Conservation (phyloP, 2,113 vertebrate genomes). For the Urocitellus parryii region DNA sequence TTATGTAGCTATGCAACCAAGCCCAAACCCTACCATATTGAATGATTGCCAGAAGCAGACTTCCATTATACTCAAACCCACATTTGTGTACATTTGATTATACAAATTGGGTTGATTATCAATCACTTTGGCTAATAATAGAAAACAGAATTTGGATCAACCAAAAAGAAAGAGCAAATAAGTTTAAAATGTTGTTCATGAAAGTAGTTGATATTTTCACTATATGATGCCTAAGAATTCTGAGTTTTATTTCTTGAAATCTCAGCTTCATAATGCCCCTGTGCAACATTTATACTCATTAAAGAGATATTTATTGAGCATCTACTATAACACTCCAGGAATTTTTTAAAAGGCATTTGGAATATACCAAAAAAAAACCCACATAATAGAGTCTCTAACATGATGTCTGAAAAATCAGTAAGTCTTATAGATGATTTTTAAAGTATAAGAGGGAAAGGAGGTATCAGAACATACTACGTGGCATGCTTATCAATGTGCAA, state of each 20-base stretch:
- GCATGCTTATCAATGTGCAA: not conserved
- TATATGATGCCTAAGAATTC: not conserved
- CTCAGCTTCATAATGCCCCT: not conserved
- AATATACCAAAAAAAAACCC: not conserved
- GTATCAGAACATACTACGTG: not conserved
- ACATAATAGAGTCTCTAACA: not conserved
- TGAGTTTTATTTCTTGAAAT: not conserved
- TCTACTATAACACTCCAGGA: not conserved
- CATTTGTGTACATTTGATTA: not conserved
- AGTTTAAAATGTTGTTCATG: not conserved
- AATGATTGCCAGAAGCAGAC: not conserved
- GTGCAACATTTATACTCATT: not conserved
- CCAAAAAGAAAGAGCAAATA: not conserved
- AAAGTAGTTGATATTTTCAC: not conserved
- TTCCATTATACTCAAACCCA: not conserved
- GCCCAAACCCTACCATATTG: not conserved
- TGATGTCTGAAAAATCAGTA: not conserved
- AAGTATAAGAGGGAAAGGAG: not conserved
- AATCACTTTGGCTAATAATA: not conserved
- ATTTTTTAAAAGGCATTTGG: not conserved
- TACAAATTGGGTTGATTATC: not conserved
- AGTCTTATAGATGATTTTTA: not conserved
- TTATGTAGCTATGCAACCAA: not conserved
- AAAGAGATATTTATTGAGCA: not conserved
- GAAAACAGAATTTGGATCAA: not conserved